Conservation (phyloP, 2,888 invertebrate species). For the Chymomyza caudatula region DNA sequence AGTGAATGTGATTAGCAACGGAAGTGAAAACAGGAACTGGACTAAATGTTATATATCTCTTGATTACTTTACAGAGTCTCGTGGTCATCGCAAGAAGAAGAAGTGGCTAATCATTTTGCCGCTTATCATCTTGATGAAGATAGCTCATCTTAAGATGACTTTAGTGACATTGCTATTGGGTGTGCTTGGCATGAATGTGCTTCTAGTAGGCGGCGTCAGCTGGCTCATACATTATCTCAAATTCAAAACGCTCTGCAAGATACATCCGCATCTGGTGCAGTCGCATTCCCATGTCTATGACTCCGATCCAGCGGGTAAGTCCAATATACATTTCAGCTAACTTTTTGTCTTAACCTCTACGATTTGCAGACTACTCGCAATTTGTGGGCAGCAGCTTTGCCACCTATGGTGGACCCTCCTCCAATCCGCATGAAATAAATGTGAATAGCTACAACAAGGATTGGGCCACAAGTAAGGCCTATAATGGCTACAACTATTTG, state of each 20-base stretch:
- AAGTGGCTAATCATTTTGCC: conserved; percentile 75
- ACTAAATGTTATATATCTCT: no score
- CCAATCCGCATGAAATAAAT: conserved; percentile 68
- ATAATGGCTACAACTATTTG: conserved; percentile 71
- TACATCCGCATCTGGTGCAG: conserved; percentile 76
- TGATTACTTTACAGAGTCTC: conserved; percentile 56
- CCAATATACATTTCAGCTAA: not conserved
- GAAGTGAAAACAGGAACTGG: no score
- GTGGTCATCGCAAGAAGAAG: conserved; percentile 62
- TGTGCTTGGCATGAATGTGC: conserved; percentile 72
- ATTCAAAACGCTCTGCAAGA: conserved; percentile 76
- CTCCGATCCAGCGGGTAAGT: conserved; percentile 71
- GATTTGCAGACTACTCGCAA: conserved; percentile 73
- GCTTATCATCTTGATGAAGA: conserved; percentile 75
- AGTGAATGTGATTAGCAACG: no score
- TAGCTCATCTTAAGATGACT: conserved; percentile 75
- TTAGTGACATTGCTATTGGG: conserved; percentile 70
- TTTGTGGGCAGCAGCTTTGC: conserved; percentile 74
- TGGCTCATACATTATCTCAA: conserved; percentile 77
- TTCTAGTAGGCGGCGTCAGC: conserved; percentile 72
- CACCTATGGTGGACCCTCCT: conserved; percentile 51
- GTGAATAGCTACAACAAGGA: conserved; percentile 68
- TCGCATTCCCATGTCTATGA: conserved; percentile 76
- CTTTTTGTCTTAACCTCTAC: no score
- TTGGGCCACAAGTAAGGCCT: conserved; percentile 75